Conservation (phyloP, 2,797 vertebrate genomes). For the Linurgus olivaceus region DNA sequence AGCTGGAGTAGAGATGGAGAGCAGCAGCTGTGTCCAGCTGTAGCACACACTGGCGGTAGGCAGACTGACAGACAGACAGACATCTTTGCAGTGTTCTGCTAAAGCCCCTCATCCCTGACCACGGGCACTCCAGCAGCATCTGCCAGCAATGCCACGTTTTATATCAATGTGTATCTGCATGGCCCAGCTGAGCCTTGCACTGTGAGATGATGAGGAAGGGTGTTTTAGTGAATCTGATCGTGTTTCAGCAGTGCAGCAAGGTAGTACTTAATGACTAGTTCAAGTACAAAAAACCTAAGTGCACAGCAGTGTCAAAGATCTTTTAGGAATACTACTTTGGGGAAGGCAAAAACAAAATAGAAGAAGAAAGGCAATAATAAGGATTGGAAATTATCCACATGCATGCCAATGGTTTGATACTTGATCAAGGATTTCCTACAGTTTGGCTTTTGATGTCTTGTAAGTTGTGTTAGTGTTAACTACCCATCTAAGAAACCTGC, state of each 20-base stretch:
- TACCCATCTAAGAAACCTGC: conserved; percentile 18
- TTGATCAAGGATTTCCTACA: conserved; percentile 26
- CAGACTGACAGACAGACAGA: neutral
- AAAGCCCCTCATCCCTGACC: neutral
- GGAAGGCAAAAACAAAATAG: neutral
- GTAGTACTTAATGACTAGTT: neutral
- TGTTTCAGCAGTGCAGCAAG: neutral
- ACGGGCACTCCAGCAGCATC: neutral
- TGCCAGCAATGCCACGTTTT: neutral
- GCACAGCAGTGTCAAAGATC: neutral
- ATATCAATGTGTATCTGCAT: neutral
- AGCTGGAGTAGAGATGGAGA: neutral
- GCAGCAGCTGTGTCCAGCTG: conserved; percentile 17
- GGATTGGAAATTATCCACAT: neutral
- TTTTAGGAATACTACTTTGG: neutral
- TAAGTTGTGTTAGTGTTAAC: neutral
- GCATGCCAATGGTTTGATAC: neutral
- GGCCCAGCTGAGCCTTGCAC: conserved; percentile 70
- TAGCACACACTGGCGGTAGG: neutral
- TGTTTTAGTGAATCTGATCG: neutral
- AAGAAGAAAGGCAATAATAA: neutral
- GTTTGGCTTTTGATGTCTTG: neutral
- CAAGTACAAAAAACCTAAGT: neutral
- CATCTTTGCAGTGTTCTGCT: neutral
- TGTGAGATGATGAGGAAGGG: conserved; percentile 26